Conservation (phyloP, 2,888 invertebrate genomes). For the Lycaena phlaeas region DNA sequence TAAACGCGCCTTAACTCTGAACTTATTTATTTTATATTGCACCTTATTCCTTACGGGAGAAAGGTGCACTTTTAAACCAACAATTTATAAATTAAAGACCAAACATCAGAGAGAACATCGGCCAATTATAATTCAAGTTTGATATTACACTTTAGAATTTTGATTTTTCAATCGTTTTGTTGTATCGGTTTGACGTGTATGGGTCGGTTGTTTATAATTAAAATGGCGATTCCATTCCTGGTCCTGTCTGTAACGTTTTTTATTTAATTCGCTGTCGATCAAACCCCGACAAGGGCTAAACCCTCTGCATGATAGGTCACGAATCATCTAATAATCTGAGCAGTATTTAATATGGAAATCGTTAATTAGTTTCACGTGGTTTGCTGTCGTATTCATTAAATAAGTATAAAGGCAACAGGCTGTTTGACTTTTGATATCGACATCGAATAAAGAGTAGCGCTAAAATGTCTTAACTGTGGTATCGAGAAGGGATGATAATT, state of each 20-base stretch:
- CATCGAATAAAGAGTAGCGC: no score
- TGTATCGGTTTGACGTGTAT: conserved; percentile 47
- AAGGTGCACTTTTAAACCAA: conserved; percentile 17
- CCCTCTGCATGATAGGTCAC: conserved; percentile 16
- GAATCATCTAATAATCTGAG: conserved; percentile 9
- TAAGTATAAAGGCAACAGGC: no score
- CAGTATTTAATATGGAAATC: background rate
- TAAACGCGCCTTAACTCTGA: conserved; percentile 35
- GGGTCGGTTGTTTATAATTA: conserved; percentile 59
- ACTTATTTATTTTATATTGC: conserved; percentile 18
- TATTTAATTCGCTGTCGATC: conserved; percentile 57
- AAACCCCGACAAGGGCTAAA: conserved; percentile 34
- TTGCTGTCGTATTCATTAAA: no score
- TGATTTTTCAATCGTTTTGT: conserved; percentile 65
- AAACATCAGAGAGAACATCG: conserved; percentile 42
- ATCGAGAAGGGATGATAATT: no score
- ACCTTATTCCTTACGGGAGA: conserved; percentile 14
- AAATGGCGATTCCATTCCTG: conserved; percentile 56
- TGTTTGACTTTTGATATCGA: no score
- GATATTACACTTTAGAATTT: conserved; percentile 62
- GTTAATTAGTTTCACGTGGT: no score
- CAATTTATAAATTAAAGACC: conserved; percentile 23
- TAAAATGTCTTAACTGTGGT: no score
- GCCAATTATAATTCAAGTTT: conserved; percentile 67
- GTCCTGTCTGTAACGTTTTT: conserved; percentile 28